Evolutionary conservation across 37 sponge, comb jelly and placozoan species (phyloP), one percentile per base, ranked within the genome.

Genomic region (Haliclona indistincta): DNA sequence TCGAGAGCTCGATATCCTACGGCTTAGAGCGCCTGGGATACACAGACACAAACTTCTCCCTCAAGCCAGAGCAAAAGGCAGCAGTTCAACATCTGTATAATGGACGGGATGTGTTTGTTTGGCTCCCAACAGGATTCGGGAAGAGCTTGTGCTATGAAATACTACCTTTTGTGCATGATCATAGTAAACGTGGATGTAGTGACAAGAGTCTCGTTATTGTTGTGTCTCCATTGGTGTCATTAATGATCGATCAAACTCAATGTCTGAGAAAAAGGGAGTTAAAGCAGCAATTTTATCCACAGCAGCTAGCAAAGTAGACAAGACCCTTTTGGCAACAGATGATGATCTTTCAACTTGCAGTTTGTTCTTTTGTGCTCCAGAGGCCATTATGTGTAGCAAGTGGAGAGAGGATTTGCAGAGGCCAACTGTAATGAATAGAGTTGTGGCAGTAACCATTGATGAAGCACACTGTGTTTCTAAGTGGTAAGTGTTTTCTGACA

Each of bases 241-340:
- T 83, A 43, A 83, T 83, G 84, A 41, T 76, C 2, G 77, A 83
- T 47, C 84, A 83, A 56, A 66, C 62, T 3, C 37, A 38, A 2
- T 39, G 55, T 30, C 37, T 81, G 42, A 56, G 56, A 20, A 13
- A 39, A 1, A 23, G 75, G 83, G 83, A 38, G 60, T 82, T 43
- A 38, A 29, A 19, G 66, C 83, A 35, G 67, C 76, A 22, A 76
- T 82, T 15, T 15, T 82, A 0, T 43, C 60, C 32, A 11, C 35
- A 20, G 4, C 28, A 17, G 20, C 3, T 17, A 29, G 42, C 22
- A 39, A 2, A 1, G 71, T 79, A 4, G 25, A 34, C 3, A 52
- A 52, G 26, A 35, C 32, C 3, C 29, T 79, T 13, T 37, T 42
- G 8, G 71, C 80, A 36, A 70, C 17, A 4, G 62, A 79, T 6